Evolutionary conservation across 1,140 invertebrate species (phyloP), one percentile per base, ranked within the genome.

Genomic region (Brachionus koreanus): DNA sequence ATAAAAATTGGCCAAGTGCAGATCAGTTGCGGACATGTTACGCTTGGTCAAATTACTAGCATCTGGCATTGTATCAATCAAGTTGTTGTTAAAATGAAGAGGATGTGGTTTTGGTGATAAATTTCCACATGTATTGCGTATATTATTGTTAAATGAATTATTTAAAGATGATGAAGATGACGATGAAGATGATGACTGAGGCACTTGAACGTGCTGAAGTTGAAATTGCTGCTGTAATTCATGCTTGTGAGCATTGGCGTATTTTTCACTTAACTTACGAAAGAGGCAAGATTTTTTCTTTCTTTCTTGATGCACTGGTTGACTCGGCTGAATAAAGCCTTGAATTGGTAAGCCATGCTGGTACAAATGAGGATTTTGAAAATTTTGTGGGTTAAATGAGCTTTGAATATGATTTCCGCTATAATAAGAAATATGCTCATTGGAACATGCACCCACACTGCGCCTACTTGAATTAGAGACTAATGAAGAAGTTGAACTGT

Each of bases 221-320:
- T 74, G 69, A 46, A 74, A 74, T 10, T 74, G 69, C 33, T 74
- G 69, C 12, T 74, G 69, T 46, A 74, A 46, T 74, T 74, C 69
- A 46, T 74, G 69, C 43, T 74, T 74, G 29, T 74, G 69, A n/a
- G 69, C 69, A 74, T 79, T 57, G 12, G 76, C 76, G 16, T 65
- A 61, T 65, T 79, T 79, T 65, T 79, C 76, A 25, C 76, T 79
- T 25, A 79, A 65, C 57, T 79, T 79, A 2, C 76, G n/a, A 10
- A 79, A 79, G 0, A 79, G 39, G n/a, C 49, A 61, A 6, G 76
- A n/a, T 35, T 79, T 79, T 65, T 79, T 79, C n/a, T 79, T 79
- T 9, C 76, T 29, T 23, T 79, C 76, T 35, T 57, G 76, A 13
- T 74, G 69, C 9, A 74, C 39, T 74, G 39, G 69, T 74, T 74